These are phyloP conservation scores for Pimpla rufipes DNA, from an alignment of 2,888 invertebrate genomes.

Conservation along the genomic window DNA sequence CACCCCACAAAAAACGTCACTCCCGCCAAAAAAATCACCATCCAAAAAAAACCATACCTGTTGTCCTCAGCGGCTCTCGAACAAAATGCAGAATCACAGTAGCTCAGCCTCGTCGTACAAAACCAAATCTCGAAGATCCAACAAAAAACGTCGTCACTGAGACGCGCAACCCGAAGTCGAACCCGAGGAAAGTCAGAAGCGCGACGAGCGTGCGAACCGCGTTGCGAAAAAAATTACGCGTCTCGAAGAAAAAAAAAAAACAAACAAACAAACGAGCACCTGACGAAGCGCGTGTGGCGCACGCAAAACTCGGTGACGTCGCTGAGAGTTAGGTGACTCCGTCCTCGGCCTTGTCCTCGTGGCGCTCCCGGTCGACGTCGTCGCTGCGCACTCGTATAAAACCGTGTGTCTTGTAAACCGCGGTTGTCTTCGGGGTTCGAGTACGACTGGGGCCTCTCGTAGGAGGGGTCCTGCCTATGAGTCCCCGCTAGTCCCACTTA, in stretches of 20 bases:
- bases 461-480: constrained; percentile 84
- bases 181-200: background rate
- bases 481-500: constrained; percentile 85
- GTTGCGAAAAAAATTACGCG: background rate
- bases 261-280: too few species aligned
- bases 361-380: constrained; percentile 41
- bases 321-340: background rate
- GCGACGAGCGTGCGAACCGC: background rate
- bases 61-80: background rate
- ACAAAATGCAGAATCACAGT: background rate
- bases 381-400: constrained; percentile 68
- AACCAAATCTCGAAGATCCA: constrained; percentile 19
- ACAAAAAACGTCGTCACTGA: constrained; percentile 8
- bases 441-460: constrained; percentile 84
- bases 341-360: constrained; percentile 60
- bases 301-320: background rate
- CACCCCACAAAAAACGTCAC: background rate
- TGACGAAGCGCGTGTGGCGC: background rate
- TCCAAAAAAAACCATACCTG: constrained; percentile 8
- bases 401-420: constrained; percentile 68
- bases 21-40: background rate
- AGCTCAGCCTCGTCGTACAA: background rate
- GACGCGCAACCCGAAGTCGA: background rate
- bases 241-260: background rate
- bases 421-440: constrained; percentile 82